Base-by-base conservation (phyloP, 2,888 invertebrate species). In the Sesamia inferens region DNA sequence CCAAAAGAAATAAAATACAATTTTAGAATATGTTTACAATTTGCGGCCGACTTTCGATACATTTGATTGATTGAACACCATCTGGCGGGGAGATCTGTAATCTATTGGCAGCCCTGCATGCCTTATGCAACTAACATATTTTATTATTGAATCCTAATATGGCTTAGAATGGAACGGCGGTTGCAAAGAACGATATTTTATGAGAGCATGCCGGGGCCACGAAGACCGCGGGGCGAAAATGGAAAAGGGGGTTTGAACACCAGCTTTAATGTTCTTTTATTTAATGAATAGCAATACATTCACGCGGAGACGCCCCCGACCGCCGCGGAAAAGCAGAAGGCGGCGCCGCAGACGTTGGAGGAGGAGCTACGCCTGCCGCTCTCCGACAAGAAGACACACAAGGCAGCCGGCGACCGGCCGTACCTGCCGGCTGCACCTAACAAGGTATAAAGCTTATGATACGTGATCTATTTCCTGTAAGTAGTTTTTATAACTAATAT, bases 331-430 rank as follows among this genome's bases (percentile, higher is more conserved):
- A 73, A 82, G 6, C 74, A 78, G 8, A 54, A 63, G 1, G 47
- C 67, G n/a, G 75, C 89, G 0, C 88, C 91, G 0, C 90, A 90
- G 75, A 75, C 87, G 0, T 54, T 94, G n/a, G 78, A 89, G 68
- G 92, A 94, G 0, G 91, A 93, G 71, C 81, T 95, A 48, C 85
- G 87, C 0, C 86, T 96, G 66, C 92, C 92, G 0, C 89, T 95
- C 0, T 80, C 88, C 0, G 92, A 92, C 0, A 90, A 90, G 51
- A 87, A 89, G 2, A 7, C 79, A 14, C 89, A 87, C 66, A 90
- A 78, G 78, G 92, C 90, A 0, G 72, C 90, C 4, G 93, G 91
- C 0, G 94, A 93, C 79, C 83, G 92, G 7, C 90, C 80, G 3
- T 84, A 87, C 16, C 89, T 95, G 8, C 95, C 95, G 0, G 88